Percentiles rank a stretch among this genome's conserved stretches.
Evolutionary conservation across 2,113 vertebrate genomes (phyloP).

Genomic region (Hymenochirus boettgeri): DNA sequence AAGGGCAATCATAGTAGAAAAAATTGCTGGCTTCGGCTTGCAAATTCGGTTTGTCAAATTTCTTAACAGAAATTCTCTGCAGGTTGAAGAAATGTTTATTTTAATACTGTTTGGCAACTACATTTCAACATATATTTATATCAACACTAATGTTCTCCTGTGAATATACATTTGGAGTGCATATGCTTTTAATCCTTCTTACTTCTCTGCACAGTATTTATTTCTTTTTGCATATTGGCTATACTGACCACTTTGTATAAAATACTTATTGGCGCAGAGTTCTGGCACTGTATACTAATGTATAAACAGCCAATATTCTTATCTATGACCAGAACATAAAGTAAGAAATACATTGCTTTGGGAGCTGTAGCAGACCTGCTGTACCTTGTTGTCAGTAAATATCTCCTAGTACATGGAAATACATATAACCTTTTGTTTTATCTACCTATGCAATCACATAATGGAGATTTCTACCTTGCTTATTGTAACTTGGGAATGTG

Average conservation of each 20-base stretch:
- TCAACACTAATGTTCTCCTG: no score
- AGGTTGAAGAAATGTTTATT: no score
- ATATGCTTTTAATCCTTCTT: not conserved
- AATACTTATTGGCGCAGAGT: conserved; percentile 38
- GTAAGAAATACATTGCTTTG: conserved; percentile 38
- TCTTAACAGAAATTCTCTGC: no score
- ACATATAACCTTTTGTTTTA: conserved; percentile 54
- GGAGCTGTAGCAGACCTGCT: conserved; percentile 42
- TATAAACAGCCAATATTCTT: conserved; percentile 39
- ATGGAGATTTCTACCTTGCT: no score
- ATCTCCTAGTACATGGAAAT: conserved; percentile 47
- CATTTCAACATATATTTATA: no score
- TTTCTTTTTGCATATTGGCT: conserved; percentile 30
- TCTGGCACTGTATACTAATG: conserved; percentile 33
- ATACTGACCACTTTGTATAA: conserved; percentile 20
- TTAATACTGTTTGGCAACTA: no score
- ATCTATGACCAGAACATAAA: conserved; percentile 45
- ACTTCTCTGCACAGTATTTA: conserved; percentile 15
- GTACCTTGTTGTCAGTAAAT: conserved; percentile 52
- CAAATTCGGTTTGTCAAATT: no score
- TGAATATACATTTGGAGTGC: no score
- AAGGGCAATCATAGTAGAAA: no score
- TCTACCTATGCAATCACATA: no score
- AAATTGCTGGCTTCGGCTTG: no score
- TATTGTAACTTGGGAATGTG: no score